Base-by-base conservation (phyloP, 2,797 vertebrate species). In the Gobionotothen gibberifrons region DNA sequence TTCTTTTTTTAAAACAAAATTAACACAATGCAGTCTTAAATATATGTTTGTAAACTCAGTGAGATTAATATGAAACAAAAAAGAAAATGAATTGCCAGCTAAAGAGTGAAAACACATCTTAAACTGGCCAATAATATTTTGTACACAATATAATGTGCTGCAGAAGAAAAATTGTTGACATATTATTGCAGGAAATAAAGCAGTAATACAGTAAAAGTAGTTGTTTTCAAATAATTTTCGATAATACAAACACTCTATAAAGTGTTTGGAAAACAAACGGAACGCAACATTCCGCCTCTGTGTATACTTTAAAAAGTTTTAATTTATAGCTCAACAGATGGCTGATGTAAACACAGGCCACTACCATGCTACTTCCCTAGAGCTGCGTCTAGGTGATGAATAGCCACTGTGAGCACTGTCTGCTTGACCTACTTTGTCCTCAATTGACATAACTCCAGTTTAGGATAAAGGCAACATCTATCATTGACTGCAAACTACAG, bases 381-480 rank as follows among this genome's bases (percentile, higher is more conserved):
- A 87, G 82, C 70, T 70, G 62, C 21, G 56, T 79, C 79, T 43
- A 54, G 54, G 62, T 90, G 86, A 90, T 90, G 73, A 90, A 91
- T 89, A 71, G 83, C 81, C 55, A 71, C 73, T 83, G 78, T 74
- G 82, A 69, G 81, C 78, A 81, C 74, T 87, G 78, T 87, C 82
- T 87, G 74, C 76, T 72, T 68, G 54, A 83, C 86, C 85, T 87
- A 88, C 74, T 89, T 89, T 89, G 82, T 89, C 89, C 82, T 84
- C 85, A 84, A 67, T 87, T 89, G 86, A 88, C 85, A 87, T 85
- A 85, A 85, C 87, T 92, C 81, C 52, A 83, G 76, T 84, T 83
- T 70, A 72, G 81, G 76, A 78, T 84, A 81, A 76, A 79, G 67
- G 73, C 74, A 76, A 59, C 85, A 87, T 90, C 69, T 81, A 84